These are phyloP conservation scores for Streblospio benedicti DNA, from an alignment of 1,140 invertebrate genomes.

Conservation along the genomic window DNA sequence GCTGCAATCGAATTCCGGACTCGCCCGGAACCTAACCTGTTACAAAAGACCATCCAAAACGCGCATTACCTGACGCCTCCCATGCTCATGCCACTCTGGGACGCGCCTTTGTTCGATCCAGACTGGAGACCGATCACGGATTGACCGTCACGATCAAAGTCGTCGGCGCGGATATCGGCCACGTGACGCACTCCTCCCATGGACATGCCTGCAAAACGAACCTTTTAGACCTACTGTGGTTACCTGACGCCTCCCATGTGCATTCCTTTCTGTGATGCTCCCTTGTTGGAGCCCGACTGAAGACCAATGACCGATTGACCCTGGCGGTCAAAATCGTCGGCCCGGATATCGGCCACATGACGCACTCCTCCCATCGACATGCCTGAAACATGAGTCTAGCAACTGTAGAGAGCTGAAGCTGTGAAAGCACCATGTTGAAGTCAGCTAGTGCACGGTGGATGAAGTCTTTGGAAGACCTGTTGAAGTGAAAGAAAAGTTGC, in stretches of 20 bases:
- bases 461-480: too few relatives aligned
- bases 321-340: conserved; percentile 32
- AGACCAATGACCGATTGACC: conserved; percentile 82
- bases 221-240: too few relatives aligned
- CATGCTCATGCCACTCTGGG: conserved; percentile 67
- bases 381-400: too few relatives aligned
- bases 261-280: conserved; percentile 79
- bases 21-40: too few relatives aligned
- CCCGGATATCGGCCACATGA: conserved; percentile 26
- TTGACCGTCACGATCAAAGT: conserved; percentile 55
- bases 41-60: too few relatives aligned
- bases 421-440: too few relatives aligned
- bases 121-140: conserved; percentile 85
- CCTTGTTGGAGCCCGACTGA: conserved; percentile 88
- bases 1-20: too few relatives aligned
- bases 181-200: conserved; percentile 73
- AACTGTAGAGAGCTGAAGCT: too few relatives aligned
- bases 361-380: conserved; percentile 60
- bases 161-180: conserved; percentile 37
- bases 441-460: too few relatives aligned
- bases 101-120: conserved; percentile 24
- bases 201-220: too few relatives aligned
- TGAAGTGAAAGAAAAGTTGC: too few relatives aligned
- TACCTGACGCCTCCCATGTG: conserved; percentile 66
- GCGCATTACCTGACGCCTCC: conserved; percentile 62